phyloP scores from a whole-genome alignment of 2,797 vertebrate species.

The Rhodeus uyekii region DNA sequence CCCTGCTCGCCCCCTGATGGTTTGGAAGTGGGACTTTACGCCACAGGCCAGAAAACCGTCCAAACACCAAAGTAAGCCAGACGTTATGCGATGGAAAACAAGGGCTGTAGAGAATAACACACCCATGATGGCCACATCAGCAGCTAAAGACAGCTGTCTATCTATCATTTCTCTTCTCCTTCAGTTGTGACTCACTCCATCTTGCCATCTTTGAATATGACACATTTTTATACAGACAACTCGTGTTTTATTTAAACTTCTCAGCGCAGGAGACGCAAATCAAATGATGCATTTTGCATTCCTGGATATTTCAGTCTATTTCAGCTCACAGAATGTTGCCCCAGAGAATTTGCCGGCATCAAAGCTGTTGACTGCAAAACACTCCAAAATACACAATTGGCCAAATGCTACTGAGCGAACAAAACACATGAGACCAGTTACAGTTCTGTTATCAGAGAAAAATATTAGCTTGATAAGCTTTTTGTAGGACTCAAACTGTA shows the following conservation, averaged over 20 bases:
- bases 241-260: conserved; percentile 62
- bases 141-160: conserved; percentile 30
- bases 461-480: conserved; percentile 49
- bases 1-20: conserved; percentile 59
- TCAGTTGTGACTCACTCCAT: conserved; percentile 20
- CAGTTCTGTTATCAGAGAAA: conserved; percentile 49
- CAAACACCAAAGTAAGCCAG: conserved; percentile 46
- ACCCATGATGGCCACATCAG: conserved; percentile 53
- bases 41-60: conserved; percentile 57
- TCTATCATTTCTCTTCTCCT: not conserved
- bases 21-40: conserved; percentile 56
- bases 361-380: not conserved
- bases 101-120: conserved; percentile 37
- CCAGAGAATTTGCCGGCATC: not conserved
- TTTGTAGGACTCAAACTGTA: conserved; percentile 15
- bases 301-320: conserved; percentile 36
- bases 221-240: conserved; percentile 64
- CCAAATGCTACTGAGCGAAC: conserved; percentile 17
- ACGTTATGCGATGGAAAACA: conserved; percentile 30
- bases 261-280: conserved; percentile 65
- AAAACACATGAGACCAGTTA: not conserved
- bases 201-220: conserved; percentile 51
- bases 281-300: conserved; percentile 51
- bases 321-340: not conserved
- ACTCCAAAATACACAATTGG: conserved; percentile 11